These are phyloP conservation scores for Acropora tenuis DNA, from an alignment of 64 coral and sea anemone genomes.

Conservation along the genomic window DNA sequence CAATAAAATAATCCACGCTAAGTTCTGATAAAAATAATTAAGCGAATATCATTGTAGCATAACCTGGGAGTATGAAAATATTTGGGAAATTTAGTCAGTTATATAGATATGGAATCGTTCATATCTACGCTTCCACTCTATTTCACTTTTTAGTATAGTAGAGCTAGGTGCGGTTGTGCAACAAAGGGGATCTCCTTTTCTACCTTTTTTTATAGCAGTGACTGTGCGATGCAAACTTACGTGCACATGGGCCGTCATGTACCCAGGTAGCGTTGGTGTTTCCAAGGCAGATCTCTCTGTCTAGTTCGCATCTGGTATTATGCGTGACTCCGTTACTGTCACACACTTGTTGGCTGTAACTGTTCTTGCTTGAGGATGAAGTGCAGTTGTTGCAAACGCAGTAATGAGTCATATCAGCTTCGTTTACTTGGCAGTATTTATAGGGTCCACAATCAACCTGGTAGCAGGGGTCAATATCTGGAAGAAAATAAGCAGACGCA, in stretches of 20 bases:
- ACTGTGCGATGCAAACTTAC: background rate
- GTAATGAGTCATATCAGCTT: background rate
- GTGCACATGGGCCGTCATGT: constrained; percentile 4
- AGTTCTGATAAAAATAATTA: too few species aligned
- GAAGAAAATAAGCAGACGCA: background rate
- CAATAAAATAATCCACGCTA: too few species aligned
- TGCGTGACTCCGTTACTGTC: background rate
- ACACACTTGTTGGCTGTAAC: background rate
- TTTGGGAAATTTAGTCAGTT: too few species aligned
- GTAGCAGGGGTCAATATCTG: constrained; percentile 9
- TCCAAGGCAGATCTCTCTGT: background rate
- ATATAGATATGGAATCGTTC: too few species aligned
- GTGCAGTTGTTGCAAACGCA: background rate
- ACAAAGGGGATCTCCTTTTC: too few species aligned
- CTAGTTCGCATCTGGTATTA: background rate
- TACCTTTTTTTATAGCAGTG: too few species aligned
- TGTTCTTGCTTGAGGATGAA: background rate
- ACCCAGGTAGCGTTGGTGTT: background rate
- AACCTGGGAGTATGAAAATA: too few species aligned
- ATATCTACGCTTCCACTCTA: too few species aligned
- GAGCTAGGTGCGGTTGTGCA: too few species aligned
- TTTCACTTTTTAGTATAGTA: too few species aligned
- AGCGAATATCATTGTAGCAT: too few species aligned
- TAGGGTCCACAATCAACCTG: background rate
- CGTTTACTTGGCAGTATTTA: background rate